Percentiles rank a stretch among this genome's conserved stretches.
phyloP scores from a whole-genome alignment of 1,140 invertebrate genomes.

The Tyrophagus putrescentiae region DNA sequence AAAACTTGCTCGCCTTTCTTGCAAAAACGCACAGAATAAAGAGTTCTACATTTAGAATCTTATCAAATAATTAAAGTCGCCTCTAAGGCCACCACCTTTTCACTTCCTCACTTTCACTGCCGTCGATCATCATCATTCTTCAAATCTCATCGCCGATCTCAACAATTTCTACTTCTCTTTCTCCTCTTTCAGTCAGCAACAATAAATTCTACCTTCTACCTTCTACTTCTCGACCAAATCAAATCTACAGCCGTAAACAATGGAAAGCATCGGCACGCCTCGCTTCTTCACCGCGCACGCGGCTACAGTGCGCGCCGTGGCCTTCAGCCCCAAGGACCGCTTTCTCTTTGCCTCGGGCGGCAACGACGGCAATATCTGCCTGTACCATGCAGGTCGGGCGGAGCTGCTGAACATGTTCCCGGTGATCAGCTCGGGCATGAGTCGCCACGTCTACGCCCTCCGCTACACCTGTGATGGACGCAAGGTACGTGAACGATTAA shows the following conservation, averaged over 20 bases:
- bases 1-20: too few species aligned
- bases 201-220: too few species aligned
- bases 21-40: too few species aligned
- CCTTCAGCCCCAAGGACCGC: slow-evolving; percentile 39
- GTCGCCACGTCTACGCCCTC: slow-evolving; percentile 38
- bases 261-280: slow-evolving; percentile 39
- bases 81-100: too few species aligned
- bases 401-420: slow-evolving; percentile 9
- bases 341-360: slow-evolving; percentile 41
- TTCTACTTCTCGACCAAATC: neutral
- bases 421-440: slow-evolving; percentile 16
- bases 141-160: too few species aligned
- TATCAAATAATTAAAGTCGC: too few species aligned
- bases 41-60: too few species aligned
- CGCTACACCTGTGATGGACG: slow-evolving; percentile 39
- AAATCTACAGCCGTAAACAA: slow-evolving; percentile 23
- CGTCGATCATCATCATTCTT: too few species aligned
- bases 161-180: too few species aligned
- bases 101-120: too few species aligned
- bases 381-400: slow-evolving; percentile 7
- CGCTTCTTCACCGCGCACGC: slow-evolving; percentile 38
- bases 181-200: too few species aligned
- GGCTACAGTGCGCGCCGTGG: slow-evolving; percentile 37
- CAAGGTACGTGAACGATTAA: slow-evolving; percentile 30
- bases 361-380: slow-evolving; percentile 38